These are phyloP conservation scores for Adelognathus sp. DNA, from an alignment of 2,888 invertebrate genomes.

Conservation along the genomic window DNA sequence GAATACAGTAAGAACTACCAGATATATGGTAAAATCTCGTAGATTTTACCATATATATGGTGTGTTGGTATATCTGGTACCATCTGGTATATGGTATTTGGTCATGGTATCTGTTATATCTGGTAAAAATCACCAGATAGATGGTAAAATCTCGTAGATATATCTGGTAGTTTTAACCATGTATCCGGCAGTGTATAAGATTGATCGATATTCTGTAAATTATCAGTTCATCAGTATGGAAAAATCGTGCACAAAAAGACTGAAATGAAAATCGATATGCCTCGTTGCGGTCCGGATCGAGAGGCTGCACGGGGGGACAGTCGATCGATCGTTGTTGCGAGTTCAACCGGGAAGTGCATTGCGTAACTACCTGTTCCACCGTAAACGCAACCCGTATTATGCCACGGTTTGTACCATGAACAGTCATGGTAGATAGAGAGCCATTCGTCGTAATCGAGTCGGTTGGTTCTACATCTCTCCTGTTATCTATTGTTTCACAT, in stretches of 20 bases:
- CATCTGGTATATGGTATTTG: no score
- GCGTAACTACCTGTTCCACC: constrained; percentile 53
- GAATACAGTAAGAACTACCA: no score
- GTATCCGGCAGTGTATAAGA: no score
- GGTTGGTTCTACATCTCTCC: constrained; percentile 33
- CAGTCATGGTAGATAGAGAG: not conserved
- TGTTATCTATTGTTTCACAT: constrained; percentile 33
- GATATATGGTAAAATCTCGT: no score
- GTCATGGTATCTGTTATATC: no score
- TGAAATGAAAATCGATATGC: not conserved
- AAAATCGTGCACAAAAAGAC: not conserved
- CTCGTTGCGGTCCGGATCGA: constrained; percentile 1
- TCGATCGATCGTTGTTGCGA: constrained; percentile 42
- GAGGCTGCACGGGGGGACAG: not conserved
- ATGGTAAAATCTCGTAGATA: no score
- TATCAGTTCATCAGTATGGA: not conserved
- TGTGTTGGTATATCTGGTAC: no score
- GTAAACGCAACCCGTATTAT: constrained; percentile 42
- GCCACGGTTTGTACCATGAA: not conserved
- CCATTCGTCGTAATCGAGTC: constrained; percentile 40
- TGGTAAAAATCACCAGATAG: no score
- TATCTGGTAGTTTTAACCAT: no score
- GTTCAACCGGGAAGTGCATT: constrained; percentile 36
- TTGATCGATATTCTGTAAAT: no score
- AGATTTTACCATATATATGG: no score